Evolutionary conservation across 64 coral and sea anemone species (phyloP).

Genomic region (Pocillopora verrucosa): DNA sequence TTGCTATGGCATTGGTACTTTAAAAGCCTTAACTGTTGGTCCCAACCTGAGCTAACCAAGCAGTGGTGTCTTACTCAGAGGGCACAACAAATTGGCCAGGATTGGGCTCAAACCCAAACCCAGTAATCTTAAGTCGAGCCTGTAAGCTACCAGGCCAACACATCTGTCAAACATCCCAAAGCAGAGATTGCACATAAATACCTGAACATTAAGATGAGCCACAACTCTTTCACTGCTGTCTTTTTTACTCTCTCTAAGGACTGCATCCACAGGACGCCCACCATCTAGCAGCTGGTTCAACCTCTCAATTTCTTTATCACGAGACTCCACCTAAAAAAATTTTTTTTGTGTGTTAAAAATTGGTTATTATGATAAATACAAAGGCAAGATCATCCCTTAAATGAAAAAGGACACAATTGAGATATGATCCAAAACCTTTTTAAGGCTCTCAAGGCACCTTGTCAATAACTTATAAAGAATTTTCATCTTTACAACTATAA

Average conservation of each 20-base stretch:
- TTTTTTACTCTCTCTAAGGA: slow-evolving; percentile 84
- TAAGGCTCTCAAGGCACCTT: too few species aligned
- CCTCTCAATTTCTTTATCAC: slow-evolving; percentile 98
- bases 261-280: slow-evolving; percentile 86
- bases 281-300: slow-evolving; percentile 81
- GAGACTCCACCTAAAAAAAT: slow-evolving; percentile 73
- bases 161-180: neutral
- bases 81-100: neutral
- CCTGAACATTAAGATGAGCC: slow-evolving; percentile 98
- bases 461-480: too few species aligned
- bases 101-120: too few species aligned
- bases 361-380: neutral
- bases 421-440: too few species aligned
- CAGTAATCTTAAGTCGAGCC: too few species aligned
- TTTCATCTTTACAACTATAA: too few species aligned
- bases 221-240: slow-evolving; percentile 94
- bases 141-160: too few species aligned
- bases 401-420: too few species aligned
- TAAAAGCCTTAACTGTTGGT: too few species aligned
- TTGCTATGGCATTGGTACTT: too few species aligned
- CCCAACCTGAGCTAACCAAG: too few species aligned
- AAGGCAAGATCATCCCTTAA: neutral
- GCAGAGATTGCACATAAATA: neutral
- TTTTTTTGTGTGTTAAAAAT: neutral
- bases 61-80: too few species aligned